phyloP scores from a whole-genome alignment of 2,888 invertebrate species.

The Rhodophaea formosa region DNA sequence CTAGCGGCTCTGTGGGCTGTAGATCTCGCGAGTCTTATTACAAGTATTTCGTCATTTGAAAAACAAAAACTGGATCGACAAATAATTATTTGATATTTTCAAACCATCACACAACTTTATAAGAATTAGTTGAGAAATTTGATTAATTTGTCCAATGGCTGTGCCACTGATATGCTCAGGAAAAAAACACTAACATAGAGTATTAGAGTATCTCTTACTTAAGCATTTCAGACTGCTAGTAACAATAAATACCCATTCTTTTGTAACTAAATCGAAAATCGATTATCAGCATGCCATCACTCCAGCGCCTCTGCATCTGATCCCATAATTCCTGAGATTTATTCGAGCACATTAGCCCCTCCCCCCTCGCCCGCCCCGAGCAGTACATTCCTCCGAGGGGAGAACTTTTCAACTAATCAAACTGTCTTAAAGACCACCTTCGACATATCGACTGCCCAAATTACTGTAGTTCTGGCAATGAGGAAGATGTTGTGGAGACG shows the following conservation, averaged over 20 bases:
- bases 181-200: too few relatives aligned
- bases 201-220: too few relatives aligned
- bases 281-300: slow-evolving; percentile 21
- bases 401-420: slow-evolving; percentile 67
- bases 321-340: slow-evolving; percentile 38
- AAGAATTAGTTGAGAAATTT: too few relatives aligned
- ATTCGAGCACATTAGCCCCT: slow-evolving; percentile 27
- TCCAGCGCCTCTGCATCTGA: slow-evolving; percentile 23
- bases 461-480: slow-evolving; percentile 38
- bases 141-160: too few relatives aligned
- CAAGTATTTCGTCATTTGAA: too few relatives aligned
- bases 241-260: neutral
- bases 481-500: neutral
- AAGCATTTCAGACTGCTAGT: neutral
- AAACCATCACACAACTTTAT: too few relatives aligned
- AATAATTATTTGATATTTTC: too few relatives aligned
- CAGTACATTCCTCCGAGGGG: slow-evolving; percentile 34
- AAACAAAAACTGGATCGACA: too few relatives aligned
- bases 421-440: slow-evolving; percentile 65
- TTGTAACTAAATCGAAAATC: slow-evolving; percentile 17
- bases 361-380: slow-evolving; percentile 18
- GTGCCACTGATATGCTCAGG: too few relatives aligned
- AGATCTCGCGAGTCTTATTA: too few relatives aligned
- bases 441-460: slow-evolving; percentile 62
- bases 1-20: too few relatives aligned